These are phyloP conservation scores for Rhimphoctona megacephalus DNA, from an alignment of 2,888 invertebrate genomes.

Conservation along the genomic window DNA sequence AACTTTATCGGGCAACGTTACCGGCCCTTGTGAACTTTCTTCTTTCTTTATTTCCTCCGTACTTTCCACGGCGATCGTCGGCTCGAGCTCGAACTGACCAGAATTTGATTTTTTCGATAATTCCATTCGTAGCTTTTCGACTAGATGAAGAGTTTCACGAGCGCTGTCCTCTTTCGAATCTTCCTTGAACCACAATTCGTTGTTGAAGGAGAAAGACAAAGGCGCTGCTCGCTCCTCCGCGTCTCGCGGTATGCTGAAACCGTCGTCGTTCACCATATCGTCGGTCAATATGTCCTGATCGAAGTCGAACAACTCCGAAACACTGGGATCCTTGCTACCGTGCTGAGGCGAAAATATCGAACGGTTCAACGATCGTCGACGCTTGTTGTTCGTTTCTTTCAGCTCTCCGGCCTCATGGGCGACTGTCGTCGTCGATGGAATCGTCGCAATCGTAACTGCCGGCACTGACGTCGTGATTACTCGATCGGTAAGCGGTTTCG, in stretches of 20 bases:
- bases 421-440: constrained; percentile 16
- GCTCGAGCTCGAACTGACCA: constrained; percentile 86
- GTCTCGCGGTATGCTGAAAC: constrained; percentile 88
- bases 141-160: constrained; percentile 92
- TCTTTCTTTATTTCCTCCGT: constrained; percentile 80
- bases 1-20: constrained; percentile 34
- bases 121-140: constrained; percentile 93
- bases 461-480: neutral
- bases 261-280: constrained; percentile 87
- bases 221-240: constrained; percentile 88
- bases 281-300: constrained; percentile 88
- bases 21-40: constrained; percentile 65
- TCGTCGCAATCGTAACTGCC: neutral
- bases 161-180: constrained; percentile 94
- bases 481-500: constrained; percentile 78
- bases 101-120: constrained; percentile 88
- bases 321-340: constrained; percentile 86
- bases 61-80: constrained; percentile 79
- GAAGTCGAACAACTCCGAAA: constrained; percentile 88
- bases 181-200: constrained; percentile 90
- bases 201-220: constrained; percentile 88
- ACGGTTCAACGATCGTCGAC: constrained; percentile 85
- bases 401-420: constrained; percentile 43
- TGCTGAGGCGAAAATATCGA: constrained; percentile 91
- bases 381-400: constrained; percentile 77